phyloP scores from a whole-genome alignment of 35 echinoderm and acorn worm species.

The Acanthaster planci region DNA sequence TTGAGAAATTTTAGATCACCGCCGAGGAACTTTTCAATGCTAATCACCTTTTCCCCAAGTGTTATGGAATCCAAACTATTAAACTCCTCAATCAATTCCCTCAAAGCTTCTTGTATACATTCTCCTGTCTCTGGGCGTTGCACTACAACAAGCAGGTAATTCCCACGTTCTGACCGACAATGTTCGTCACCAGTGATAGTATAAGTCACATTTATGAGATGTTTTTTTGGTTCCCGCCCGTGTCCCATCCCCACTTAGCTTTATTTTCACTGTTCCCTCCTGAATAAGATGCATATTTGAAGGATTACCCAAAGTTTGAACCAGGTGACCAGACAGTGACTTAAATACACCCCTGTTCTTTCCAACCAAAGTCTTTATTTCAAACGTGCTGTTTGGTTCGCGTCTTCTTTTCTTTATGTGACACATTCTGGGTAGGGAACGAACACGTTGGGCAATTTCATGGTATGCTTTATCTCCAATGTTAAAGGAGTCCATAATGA shows the following conservation, averaged over 20 bases:
- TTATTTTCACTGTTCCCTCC: constrained; percentile 59
- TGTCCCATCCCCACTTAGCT: constrained; percentile 60
- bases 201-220: constrained; percentile 51
- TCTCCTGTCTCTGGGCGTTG: constrained; percentile 57
- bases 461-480: constrained; percentile 53
- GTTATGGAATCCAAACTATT: constrained; percentile 29
- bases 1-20: constrained; percentile 55
- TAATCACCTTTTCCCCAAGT: constrained; percentile 13
- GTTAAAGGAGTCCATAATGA: constrained; percentile 59
- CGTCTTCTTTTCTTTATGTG: constrained; percentile 37
- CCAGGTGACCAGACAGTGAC: constrained; percentile 42
- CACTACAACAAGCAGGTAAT: constrained; percentile 51
- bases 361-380: constrained; percentile 12
- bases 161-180: constrained; percentile 54
- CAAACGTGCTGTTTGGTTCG: constrained; percentile 28
- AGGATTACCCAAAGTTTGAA: constrained; percentile 9
- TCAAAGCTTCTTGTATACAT: constrained; percentile 27
- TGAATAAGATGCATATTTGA: constrained; percentile 29
- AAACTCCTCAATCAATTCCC: constrained; percentile 35
- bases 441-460: constrained; percentile 42
- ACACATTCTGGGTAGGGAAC: constrained; percentile 24
- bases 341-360: constrained; percentile 35
- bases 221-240: constrained; percentile 61
- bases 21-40: constrained; percentile 48
- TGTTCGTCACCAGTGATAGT: constrained; percentile 53